Base-by-base conservation (phyloP, 2,888 invertebrate species). In the Agrilus cyanescens region DNA sequence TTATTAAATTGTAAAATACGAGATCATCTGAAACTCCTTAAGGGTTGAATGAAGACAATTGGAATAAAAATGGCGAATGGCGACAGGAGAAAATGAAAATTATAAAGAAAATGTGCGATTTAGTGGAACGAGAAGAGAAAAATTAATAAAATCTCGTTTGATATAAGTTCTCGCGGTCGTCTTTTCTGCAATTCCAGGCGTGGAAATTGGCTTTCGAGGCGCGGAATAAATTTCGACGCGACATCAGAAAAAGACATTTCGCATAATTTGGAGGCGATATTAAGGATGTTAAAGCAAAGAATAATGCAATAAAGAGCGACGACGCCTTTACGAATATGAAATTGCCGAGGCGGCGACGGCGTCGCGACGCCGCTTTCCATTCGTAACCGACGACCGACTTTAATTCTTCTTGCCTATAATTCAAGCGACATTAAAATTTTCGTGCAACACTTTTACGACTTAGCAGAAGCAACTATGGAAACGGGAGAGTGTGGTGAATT, bases 221-320 rank as follows among this genome's bases (percentile, higher is more conserved):
- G 47, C 41, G 43, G 47, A 47, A 47, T 47, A 43, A 47, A 47
- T 47, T 47, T 47, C 40, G 32, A 42, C 47, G 38, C 40, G 47
- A 25, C 25, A 25, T 43, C 47, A 46, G 47, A 49, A 46, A 46
- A 47, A 45, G 49, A 47, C 46, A 47, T 47, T 46, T 47, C 49
- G 49, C 42, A 50, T 50, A 50, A 51, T 50, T 51, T 48, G 48
- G 45, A 43, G 47, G 38, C 47, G 47, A 50, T 50, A 51, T 51
- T 50, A 46, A 48, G 47, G 50, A 49, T 46, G 51, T 47, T 50
- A 51, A 50, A 50, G 50, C 47, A 47, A 46, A 49, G 47, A 49
- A 47, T 46, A 46, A 43, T 41, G 47, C 45, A 48, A 49, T 49
- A 51, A 51, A 46, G 49, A 49, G 43, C 46, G 25, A 25, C 47